Conservation (phyloP, 2,888 invertebrate species). For the Smittia aterrima region DNA sequence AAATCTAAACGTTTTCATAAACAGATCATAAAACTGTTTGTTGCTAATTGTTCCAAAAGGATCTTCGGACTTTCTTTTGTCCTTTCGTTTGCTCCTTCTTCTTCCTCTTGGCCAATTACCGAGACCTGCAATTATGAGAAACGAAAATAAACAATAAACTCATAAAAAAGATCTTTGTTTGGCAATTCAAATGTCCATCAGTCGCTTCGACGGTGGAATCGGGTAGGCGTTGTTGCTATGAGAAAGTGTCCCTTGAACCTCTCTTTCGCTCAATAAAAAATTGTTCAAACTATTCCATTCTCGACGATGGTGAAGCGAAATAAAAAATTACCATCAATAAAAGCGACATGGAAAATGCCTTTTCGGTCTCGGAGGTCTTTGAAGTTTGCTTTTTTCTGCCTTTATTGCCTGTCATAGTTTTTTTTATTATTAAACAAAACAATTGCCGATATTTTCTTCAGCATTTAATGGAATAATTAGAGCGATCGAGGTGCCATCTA, state of each 20-base stretch:
- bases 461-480: conserved; percentile 37
- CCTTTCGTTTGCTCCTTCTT: not conserved
- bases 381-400: conserved; percentile 25
- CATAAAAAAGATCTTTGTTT: conserved; percentile 13
- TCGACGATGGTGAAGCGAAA: conserved; percentile 6
- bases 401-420: conserved; percentile 37
- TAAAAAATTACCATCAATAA: conserved; percentile 31
- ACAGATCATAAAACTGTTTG: conserved; percentile 38
- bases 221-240: conserved; percentile 9
- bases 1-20: conserved; percentile 26
- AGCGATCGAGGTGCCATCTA: conserved; percentile 32
- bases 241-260: conserved; percentile 16
- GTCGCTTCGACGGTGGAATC: not conserved
- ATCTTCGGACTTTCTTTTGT: not conserved
- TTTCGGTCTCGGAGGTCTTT: conserved; percentile 21
- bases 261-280: not conserved
- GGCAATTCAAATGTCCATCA: conserved; percentile 39
- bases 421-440: conserved; percentile 24
- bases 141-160: conserved; percentile 38
- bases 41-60: conserved; percentile 4
- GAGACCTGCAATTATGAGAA: conserved; percentile 22
- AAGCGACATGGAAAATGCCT: conserved; percentile 25
- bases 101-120: not conserved
- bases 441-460: conserved; percentile 21
- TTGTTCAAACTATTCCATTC: no score